A percentile compares a stretch with the other conserved stretches of the same genome.
Evolutionary conservation across 1,140 invertebrate genomes (phyloP).

Genomic region (Drosophila chauvacae): DNA sequence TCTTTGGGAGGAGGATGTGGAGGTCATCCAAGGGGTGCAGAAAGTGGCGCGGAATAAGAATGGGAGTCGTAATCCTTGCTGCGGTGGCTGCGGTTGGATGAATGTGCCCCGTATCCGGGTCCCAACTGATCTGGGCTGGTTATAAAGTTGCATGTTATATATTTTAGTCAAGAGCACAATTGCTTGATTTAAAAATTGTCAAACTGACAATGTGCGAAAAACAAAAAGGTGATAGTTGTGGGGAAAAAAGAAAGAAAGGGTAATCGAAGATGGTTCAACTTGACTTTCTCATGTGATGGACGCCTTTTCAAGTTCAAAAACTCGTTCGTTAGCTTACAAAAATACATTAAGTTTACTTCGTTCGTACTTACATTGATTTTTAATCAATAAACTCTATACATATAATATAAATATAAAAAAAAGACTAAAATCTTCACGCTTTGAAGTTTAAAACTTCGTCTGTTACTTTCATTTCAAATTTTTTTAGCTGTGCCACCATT

Average conservation of each 20-base stretch:
- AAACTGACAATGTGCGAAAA: constrained; percentile 50
- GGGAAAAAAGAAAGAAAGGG: background rate
- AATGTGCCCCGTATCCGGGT: constrained; percentile 21
- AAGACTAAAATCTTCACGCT: background rate
- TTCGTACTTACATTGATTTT: too few relatives aligned
- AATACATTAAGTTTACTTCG: background rate
- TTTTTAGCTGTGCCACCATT: background rate
- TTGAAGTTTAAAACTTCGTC: background rate
- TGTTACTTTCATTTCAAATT: constrained; percentile 4
- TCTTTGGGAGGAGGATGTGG: background rate
- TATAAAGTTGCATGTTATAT: constrained; percentile 69
- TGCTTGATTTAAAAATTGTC: constrained; percentile 79
- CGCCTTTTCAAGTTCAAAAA: background rate
- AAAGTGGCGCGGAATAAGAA: background rate
- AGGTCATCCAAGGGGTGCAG: background rate
- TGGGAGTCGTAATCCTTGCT: constrained; percentile 20
- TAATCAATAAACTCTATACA: too few relatives aligned
- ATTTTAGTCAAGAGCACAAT: constrained; percentile 72
- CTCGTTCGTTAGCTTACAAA: background rate
- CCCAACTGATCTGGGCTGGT: constrained; percentile 13
- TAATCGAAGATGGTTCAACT: constrained; percentile 1
- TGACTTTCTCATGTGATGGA: background rate
- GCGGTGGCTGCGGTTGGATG: constrained; percentile 33
- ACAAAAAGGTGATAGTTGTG: background rate
- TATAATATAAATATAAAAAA: background rate